Conservation (phyloP, 2,113 vertebrate genomes). For the Saccopteryx leptura region DNA sequence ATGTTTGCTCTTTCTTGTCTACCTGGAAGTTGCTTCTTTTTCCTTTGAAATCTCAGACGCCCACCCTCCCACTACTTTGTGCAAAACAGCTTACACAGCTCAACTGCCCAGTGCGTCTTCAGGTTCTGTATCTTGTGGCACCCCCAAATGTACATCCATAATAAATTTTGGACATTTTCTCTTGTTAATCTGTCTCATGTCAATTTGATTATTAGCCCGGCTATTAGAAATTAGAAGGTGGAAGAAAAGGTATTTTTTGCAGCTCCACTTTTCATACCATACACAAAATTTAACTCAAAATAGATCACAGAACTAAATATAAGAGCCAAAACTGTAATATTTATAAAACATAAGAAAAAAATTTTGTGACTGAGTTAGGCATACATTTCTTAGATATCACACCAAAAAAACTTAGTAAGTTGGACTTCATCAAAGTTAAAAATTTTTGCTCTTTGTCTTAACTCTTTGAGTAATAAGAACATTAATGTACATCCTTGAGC, state of each 20-base stretch:
- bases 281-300: constrained; percentile 35
- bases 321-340: not conserved
- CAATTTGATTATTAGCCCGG: not conserved
- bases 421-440: constrained; percentile 1
- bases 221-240: not conserved
- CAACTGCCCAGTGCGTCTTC: not conserved
- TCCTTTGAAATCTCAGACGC: not conserved
- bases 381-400: constrained; percentile 25
- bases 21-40: not conserved
- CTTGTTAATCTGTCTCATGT: not conserved
- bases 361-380: not conserved
- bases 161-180: not conserved
- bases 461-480: too few species aligned
- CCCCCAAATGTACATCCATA: not conserved
- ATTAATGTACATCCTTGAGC: too few species aligned
- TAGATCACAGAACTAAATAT: not conserved
- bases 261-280: not conserved
- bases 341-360: not conserved
- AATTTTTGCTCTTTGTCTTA: constrained; percentile 1
- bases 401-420: not conserved
- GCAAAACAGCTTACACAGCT: not conserved
- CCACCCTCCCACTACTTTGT: not conserved
- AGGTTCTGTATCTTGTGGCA: not conserved
- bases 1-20: not conserved
- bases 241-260: not conserved